Evolutionary conservation across 2,113 vertebrate genomes (phyloP).

Genomic region (Tragelaphus buxtoni): DNA sequence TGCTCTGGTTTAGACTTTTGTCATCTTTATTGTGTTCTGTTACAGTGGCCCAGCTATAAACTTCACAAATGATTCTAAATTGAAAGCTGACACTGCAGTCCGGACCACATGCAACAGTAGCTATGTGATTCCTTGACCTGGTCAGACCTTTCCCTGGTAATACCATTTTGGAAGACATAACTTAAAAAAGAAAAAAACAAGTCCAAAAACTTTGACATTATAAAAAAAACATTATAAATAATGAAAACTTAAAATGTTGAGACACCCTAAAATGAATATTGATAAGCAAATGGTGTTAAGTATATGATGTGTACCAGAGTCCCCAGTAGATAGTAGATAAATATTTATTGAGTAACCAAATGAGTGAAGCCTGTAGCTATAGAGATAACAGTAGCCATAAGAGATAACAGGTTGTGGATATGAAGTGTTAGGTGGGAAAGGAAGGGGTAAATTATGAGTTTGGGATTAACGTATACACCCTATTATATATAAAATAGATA

Average conservation of each 20-base stretch:
- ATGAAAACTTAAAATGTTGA: not conserved
- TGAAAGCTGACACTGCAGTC: not conserved
- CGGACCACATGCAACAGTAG: not conserved
- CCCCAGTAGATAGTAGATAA: not conserved
- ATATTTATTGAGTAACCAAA: not conserved
- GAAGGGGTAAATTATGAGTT: not conserved
- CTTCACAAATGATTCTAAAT: conserved; percentile 18
- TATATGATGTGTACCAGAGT: not conserved
- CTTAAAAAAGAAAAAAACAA: not conserved
- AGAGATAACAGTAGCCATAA: not conserved
- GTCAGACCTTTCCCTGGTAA: not conserved
- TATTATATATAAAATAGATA: not conserved
- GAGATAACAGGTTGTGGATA: not conserved
- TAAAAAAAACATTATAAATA: not conserved
- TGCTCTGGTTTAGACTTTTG: not conserved
- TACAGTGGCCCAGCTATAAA: not conserved
- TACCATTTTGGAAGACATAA: not conserved
- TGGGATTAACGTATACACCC: not conserved
- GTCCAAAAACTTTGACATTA: not conserved
- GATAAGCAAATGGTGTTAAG: not conserved
- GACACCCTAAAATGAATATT: not conserved
- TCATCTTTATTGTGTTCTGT: not conserved
- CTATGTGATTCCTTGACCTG: not conserved
- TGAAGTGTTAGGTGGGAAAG: not conserved
- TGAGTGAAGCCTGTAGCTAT: not conserved